phyloP scores from a whole-genome alignment of 2,113 vertebrate species.

The Burhinus bistriatus region DNA sequence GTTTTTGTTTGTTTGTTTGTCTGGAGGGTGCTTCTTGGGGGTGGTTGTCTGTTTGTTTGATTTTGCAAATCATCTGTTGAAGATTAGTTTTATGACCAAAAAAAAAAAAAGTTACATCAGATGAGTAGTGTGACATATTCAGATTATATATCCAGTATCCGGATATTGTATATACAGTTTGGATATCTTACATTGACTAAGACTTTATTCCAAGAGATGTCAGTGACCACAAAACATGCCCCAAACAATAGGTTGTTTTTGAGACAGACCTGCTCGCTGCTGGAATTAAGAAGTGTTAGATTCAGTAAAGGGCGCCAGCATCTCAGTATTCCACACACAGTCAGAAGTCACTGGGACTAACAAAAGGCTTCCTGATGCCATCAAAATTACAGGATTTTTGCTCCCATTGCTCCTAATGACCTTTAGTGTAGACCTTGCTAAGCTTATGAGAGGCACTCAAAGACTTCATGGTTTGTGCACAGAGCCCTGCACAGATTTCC shows the following conservation, averaged over 20 bases:
- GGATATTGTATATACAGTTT: neutral
- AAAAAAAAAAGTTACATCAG: neutral
- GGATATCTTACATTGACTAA: neutral
- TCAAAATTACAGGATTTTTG: neutral
- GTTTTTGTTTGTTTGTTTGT: neutral
- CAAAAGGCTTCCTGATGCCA: neutral
- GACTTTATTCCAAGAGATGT: neutral
- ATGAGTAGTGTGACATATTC: neutral
- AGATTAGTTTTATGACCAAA: neutral
- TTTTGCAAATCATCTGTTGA: neutral
- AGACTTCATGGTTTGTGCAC: neutral
- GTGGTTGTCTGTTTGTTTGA: neutral
- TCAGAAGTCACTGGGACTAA: neutral
- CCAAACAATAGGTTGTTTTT: neutral
- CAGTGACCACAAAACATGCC: neutral
- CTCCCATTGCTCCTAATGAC: neutral
- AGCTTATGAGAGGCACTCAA: neutral
- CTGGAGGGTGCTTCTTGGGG: fast-evolving
- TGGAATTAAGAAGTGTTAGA: neutral
- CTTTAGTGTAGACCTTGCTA: neutral
- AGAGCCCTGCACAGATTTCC: neutral
- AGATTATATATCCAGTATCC: neutral
- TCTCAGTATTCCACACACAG: neutral
- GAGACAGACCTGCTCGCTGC: neutral
- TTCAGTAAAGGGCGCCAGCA: fast-evolving